Base-by-base conservation (phyloP, 2,797 vertebrate genomes). In the Gambelia wislizenii region DNA sequence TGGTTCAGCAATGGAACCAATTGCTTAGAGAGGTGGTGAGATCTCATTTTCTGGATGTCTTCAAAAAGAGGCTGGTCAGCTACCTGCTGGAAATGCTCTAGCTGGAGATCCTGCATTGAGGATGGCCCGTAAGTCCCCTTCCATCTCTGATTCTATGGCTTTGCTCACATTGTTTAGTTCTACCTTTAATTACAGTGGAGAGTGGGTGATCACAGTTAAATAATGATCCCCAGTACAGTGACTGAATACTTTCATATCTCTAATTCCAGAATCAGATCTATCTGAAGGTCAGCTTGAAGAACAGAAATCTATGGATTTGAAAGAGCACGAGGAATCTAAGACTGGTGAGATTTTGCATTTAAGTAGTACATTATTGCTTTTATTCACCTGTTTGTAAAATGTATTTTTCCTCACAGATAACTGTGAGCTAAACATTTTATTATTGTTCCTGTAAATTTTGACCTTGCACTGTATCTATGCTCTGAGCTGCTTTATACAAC, bases 311-410 rank as follows among this genome's bases (percentile, higher is more conserved):
- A 78, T 75, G 42, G 80, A 84, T 30, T 20, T 3, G 72, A 94
- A 86, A 76, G 88, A 89, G 30, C n/a, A 18, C 6, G 1, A 33
- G 74, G 93, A 95, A 49, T 44, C 0, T 54, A 89, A 94, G 30
- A 44, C 85, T 87, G 87, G 83, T 95, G 89, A 93, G 86, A 25
- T 18, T 90, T 85, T 77, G 8, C 64, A 70, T 8, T 76, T 27
- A 33, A 10, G 47, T 80, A 82, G 33, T 6, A 10, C 1, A 49
- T 87, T 92, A 72, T 33, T 59, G 13, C 83, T 54, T 69, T 83
- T 74, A 82, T 47, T 25, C 33, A 49, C 78, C 20, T 79, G 47
- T 69, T 52, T 14, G 52, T 5, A 30, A 56, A 74, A 85, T 42
- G 22, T 72, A 56, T 74, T 74, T 74, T 49, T 39, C 8, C n/a